Conservation (phyloP, 1,140 invertebrate genomes). For the Drosophila truncata region DNA sequence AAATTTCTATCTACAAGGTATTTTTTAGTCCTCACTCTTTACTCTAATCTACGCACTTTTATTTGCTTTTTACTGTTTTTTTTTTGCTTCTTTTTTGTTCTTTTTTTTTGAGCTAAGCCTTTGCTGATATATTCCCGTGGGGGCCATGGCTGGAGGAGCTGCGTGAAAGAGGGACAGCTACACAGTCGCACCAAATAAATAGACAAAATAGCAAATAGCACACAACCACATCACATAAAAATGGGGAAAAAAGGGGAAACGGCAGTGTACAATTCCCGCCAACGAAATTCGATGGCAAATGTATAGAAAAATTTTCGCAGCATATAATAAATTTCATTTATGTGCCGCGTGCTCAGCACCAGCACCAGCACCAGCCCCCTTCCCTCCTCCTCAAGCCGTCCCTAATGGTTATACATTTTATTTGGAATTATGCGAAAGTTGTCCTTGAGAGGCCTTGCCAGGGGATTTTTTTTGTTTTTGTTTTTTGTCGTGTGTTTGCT, state of each 20-base stretch:
- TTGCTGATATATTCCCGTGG: conserved; percentile 58
- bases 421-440: conserved; percentile 61
- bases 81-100: background rate
- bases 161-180: conserved; percentile 16
- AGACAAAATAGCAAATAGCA: conserved; percentile 47
- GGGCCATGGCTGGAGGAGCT: conserved; percentile 13
- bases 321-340: conserved; percentile 70
- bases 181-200: conserved; percentile 43
- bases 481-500: conserved; percentile 4
- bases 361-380: background rate
- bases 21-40: no score
- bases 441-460: conserved; percentile 48
- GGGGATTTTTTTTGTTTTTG: background rate
- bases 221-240: background rate
- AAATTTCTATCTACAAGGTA: conserved; percentile 5
- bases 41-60: conserved; percentile 22
- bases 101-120: conserved; percentile 42
- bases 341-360: conserved; percentile 55
- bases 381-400: background rate
- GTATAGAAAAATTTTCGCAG: conserved; percentile 57
- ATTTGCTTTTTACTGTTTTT: conserved; percentile 12
- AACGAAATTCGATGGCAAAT: conserved; percentile 52
- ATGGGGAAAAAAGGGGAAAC: background rate
- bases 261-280: conserved; percentile 21
- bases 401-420: conserved; percentile 61